These are phyloP conservation scores for Trachelus iudaicus DNA, from an alignment of 2,888 invertebrate species.

Conservation along the genomic window DNA sequence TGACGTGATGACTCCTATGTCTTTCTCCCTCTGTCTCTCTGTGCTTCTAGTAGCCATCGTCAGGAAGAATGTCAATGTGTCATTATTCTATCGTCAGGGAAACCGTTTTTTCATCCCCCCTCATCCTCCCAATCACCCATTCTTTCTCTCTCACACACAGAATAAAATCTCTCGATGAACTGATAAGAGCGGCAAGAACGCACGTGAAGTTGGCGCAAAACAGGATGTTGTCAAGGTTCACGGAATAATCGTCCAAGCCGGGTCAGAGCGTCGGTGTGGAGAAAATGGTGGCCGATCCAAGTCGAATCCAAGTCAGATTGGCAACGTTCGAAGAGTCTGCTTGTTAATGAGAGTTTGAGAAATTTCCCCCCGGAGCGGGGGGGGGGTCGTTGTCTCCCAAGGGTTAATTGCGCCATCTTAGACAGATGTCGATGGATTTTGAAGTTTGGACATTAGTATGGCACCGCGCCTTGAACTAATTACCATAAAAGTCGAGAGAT, in stretches of 20 bases:
- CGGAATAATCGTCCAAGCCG: neutral
- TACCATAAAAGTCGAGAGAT: neutral
- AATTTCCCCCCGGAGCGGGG: conserved; percentile 23
- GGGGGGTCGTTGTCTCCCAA: conserved; percentile 8
- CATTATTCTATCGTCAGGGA: neutral
- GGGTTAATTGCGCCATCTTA: conserved; percentile 45
- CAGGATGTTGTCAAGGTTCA: conserved; percentile 41
- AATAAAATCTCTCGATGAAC: neutral
- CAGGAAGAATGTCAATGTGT: neutral
- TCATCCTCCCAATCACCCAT: conserved; percentile 12
- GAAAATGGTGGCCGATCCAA: neutral
- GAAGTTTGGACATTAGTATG: conserved; percentile 32
- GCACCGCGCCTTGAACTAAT: neutral
- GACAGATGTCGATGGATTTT: conserved; percentile 40
- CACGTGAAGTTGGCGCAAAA: neutral
- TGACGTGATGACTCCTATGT: conserved; percentile 9
- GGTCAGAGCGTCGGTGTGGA: neutral
- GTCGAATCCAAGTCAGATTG: neutral
- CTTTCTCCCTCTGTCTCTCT: neutral
- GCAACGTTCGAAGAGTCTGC: neutral
- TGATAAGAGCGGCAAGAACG: neutral
- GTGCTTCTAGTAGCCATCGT: neutral
- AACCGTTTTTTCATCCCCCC: conserved; percentile 13
- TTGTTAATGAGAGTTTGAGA: conserved; percentile 45
- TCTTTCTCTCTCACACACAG: conserved; percentile 8